phyloP scores from a whole-genome alignment of 2,797 vertebrate species.

The Bradypus variegatus region DNA sequence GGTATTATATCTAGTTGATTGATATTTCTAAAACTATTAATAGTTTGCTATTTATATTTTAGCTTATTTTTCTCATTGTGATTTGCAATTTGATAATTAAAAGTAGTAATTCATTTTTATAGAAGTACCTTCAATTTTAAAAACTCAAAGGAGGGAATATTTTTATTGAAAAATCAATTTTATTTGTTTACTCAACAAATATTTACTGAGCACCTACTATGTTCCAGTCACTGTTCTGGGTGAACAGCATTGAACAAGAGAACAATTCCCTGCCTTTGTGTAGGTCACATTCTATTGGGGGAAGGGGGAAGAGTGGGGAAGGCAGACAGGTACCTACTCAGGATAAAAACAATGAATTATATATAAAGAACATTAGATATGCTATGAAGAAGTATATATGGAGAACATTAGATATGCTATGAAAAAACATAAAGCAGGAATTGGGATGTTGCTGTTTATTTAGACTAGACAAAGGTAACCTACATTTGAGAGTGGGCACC shows the following conservation, averaged over 20 bases:
- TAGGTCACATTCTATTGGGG: neutral
- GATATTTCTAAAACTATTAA: constrained; percentile 35
- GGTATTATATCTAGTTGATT: constrained; percentile 34
- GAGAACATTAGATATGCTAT: neutral
- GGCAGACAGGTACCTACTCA: neutral
- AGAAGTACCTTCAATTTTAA: constrained; percentile 22
- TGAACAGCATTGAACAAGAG: neutral
- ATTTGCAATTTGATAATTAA: neutral
- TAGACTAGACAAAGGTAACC: neutral
- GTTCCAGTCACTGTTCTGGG: neutral
- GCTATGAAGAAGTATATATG: neutral
- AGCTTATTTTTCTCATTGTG: neutral
- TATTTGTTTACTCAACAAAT: constrained; percentile 5
- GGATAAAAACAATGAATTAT: neutral
- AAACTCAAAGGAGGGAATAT: neutral
- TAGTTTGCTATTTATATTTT: constrained; percentile 16
- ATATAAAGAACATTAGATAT: neutral
- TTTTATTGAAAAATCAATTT: constrained; percentile 12
- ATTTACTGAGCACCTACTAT: neutral
- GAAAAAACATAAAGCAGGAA: neutral
- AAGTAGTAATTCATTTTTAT: neutral
- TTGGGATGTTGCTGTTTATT: neutral
- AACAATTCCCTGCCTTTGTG: neutral
- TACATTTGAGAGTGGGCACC: neutral
- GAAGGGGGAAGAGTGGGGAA: too few relatives aligned